Percentiles rank a stretch among this genome's conserved stretches.
These are phyloP conservation scores for Anthopleura sola DNA, from an alignment of 64 coral and sea anemone species.

Conservation along the genomic window DNA sequence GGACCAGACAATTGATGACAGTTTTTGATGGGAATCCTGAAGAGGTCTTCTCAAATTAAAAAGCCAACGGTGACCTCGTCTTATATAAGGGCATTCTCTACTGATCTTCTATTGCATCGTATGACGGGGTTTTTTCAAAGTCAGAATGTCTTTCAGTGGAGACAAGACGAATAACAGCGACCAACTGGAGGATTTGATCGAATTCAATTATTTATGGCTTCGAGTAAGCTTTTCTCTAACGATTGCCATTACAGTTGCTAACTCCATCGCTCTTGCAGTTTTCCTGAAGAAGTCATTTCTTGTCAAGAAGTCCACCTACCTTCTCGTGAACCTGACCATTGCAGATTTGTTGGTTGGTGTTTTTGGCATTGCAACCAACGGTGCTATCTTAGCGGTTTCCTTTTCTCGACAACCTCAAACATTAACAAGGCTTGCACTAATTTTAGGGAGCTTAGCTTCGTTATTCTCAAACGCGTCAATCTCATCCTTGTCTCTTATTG, in stretches of 20 bases:
- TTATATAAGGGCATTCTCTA: too few species aligned
- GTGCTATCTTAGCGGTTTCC: too few species aligned
- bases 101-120: too few species aligned
- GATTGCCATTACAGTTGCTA: not conserved
- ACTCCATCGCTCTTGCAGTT: not conserved
- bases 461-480: not conserved
- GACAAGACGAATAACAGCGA: not conserved
- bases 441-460: too few species aligned
- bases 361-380: not conserved
- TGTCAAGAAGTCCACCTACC: conserved; percentile 13
- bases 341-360: not conserved
- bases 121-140: too few species aligned
- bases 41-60: too few species aligned
- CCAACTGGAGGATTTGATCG: not conserved
- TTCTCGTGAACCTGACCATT: not conserved
- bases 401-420: not conserved
- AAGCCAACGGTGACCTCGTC: too few species aligned
- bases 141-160: not conserved
- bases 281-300: not conserved
- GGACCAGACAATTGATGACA: too few species aligned
- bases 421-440: too few species aligned
- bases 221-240: not conserved
- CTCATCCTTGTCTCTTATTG: not conserved
- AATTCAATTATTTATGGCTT: not conserved
- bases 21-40: too few species aligned